Conservation (phyloP, 1,140 invertebrate species). For the Musca vetustissima region DNA sequence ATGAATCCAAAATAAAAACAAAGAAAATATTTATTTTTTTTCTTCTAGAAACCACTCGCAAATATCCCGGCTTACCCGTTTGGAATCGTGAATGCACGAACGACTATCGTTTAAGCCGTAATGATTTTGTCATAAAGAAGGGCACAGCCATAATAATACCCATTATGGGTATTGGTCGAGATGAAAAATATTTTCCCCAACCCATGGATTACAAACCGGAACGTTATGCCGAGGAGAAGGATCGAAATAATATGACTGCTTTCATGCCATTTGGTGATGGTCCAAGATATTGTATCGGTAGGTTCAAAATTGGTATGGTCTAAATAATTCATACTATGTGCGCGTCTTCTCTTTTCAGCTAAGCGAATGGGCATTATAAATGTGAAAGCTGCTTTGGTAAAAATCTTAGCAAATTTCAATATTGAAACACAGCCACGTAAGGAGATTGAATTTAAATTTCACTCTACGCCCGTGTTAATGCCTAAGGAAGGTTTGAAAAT, state of each 20-base stretch:
- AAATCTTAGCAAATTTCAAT: conserved; percentile 27
- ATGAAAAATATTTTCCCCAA: conserved; percentile 64
- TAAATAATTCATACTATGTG: too few relatives aligned
- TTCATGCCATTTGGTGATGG: conserved; percentile 72
- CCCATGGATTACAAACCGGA: conserved; percentile 69
- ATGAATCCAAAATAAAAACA: too few relatives aligned
- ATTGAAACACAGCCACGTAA: conserved; percentile 8
- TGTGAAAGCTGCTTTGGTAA: conserved; percentile 22
- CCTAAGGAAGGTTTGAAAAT: too few relatives aligned
- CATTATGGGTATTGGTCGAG: conserved; percentile 54
- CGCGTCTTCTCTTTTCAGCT: not conserved
- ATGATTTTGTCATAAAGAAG: conserved; percentile 53
- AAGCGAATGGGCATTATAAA: conserved; percentile 27
- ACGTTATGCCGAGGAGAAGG: conserved; percentile 58
- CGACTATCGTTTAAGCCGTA: conserved; percentile 54
- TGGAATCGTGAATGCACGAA: conserved; percentile 56
- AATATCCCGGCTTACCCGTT: conserved; percentile 63
- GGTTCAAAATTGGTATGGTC: too few relatives aligned
- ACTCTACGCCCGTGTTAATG: too few relatives aligned
- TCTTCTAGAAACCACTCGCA: conserved; percentile 60
- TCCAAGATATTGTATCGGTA: conserved; percentile 58
- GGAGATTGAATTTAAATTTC: too few relatives aligned
- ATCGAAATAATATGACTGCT: conserved; percentile 45
- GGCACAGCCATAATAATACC: conserved; percentile 57
- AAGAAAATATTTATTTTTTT: too few relatives aligned